Percentiles rank a stretch among this genome's conserved stretches.
These are phyloP conservation scores for Platycheirus albimanus DNA, from an alignment of 2,888 invertebrate species.

Conservation along the genomic window DNA sequence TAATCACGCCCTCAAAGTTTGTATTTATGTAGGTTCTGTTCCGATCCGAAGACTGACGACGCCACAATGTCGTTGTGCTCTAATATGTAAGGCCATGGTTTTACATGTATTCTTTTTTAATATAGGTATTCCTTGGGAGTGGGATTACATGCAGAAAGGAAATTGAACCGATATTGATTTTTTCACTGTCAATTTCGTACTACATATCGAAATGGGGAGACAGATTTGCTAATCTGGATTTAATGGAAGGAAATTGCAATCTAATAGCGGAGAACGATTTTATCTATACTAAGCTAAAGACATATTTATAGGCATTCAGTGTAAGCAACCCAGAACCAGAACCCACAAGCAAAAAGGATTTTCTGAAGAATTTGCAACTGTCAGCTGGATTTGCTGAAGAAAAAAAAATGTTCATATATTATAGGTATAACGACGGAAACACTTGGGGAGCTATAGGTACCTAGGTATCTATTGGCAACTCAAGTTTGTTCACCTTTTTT, in stretches of 20 bases:
- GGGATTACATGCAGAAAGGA: constrained; percentile 52
- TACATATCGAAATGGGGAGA: neutral
- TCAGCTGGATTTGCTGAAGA: constrained; percentile 37
- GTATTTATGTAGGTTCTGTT: constrained; percentile 25
- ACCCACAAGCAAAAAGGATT: constrained; percentile 12
- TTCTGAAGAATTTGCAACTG: constrained; percentile 25
- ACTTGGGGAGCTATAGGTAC: neutral
- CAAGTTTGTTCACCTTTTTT: constrained; percentile 63
- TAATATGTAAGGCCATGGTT: constrained; percentile 58
- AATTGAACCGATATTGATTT: constrained; percentile 65
- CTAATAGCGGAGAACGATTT: constrained; percentile 26
- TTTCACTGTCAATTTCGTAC: constrained; percentile 27
- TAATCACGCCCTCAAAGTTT: constrained; percentile 63
- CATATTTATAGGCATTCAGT: too few relatives aligned
- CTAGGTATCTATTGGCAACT: neutral
- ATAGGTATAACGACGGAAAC: neutral
- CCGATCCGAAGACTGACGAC: constrained; percentile 1
- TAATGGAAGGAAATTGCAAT: constrained; percentile 63
- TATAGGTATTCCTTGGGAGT: neutral
- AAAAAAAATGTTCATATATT: too few relatives aligned
- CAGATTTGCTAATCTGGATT: constrained; percentile 59
- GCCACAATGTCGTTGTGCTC: constrained; percentile 40
- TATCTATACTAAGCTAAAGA: constrained; percentile 10
- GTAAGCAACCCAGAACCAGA: too few relatives aligned
- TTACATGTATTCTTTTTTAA: neutral